These are phyloP conservation scores for Tonatia bakeri DNA, from an alignment of 2,113 vertebrate genomes.

Conservation along the genomic window DNA sequence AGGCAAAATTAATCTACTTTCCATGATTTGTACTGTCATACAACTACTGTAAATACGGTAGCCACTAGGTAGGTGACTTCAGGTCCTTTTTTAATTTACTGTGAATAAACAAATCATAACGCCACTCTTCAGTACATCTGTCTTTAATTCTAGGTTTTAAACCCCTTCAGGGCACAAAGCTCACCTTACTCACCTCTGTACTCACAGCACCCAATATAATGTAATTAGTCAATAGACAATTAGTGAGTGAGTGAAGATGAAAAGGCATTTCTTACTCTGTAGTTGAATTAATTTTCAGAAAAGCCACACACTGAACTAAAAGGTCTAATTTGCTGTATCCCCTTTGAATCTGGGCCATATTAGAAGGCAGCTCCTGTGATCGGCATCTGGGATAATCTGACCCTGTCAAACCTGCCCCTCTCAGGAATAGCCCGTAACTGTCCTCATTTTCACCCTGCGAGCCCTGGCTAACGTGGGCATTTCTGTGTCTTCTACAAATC, in stretches of 20 bases:
- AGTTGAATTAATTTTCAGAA: constrained; percentile 41
- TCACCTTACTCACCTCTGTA: constrained; percentile 10
- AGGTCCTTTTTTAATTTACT: constrained; percentile 6
- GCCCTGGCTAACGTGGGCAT: not conserved
- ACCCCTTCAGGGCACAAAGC: not conserved
- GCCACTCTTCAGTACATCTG: not conserved
- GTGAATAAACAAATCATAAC: constrained; percentile 5
- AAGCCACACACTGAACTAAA: constrained; percentile 10
- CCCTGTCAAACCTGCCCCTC: not conserved
- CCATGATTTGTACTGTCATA: not conserved
- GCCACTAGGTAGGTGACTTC: not conserved
- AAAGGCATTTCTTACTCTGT: not conserved
- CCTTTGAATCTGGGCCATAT: not conserved
- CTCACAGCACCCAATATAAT: not conserved
- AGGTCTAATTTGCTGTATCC: not conserved
- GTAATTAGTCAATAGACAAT: constrained; percentile 12
- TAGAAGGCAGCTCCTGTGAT: not conserved
- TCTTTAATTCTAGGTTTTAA: constrained; percentile 2
- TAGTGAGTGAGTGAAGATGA: constrained; percentile 7
- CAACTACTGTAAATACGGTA: not conserved
- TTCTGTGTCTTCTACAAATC: not conserved
- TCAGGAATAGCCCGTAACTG: not conserved
- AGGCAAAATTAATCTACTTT: constrained; percentile 10
- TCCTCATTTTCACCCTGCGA: not conserved
- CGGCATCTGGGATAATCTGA: not conserved